These are phyloP conservation scores for Promerops cafer DNA, from an alignment of 2,113 vertebrate genomes.

Conservation along the genomic window DNA sequence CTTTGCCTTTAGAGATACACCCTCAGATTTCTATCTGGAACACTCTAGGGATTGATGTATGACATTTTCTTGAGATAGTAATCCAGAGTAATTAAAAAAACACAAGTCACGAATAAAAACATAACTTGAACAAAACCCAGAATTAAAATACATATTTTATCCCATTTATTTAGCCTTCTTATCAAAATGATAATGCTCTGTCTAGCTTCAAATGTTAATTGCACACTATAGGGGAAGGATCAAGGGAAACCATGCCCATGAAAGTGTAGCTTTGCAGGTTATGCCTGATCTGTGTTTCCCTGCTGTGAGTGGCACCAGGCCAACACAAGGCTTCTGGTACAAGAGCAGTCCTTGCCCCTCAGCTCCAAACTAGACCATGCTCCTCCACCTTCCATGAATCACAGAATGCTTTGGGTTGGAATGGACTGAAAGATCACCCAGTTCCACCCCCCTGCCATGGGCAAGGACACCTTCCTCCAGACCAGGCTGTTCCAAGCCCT, in stretches of 20 bases:
- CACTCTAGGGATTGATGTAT: not conserved
- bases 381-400: not conserved
- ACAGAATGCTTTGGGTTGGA: not conserved
- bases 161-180: not conserved
- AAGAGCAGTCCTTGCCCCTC: not conserved
- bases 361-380: fast-evolving
- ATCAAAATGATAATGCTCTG: not conserved
- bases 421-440: not conserved
- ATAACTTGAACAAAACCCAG: not conserved
- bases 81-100: not conserved
- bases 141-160: not conserved
- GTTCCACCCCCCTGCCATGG: not conserved
- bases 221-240: not conserved
- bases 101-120: not conserved
- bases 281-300: not conserved
- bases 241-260: not conserved
- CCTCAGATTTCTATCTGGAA: not conserved
- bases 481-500: not conserved
- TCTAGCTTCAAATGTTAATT: not conserved
- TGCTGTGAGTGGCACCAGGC: not conserved
- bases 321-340: fast-evolving
- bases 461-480: not conserved
- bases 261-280: not conserved
- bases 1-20: not conserved
- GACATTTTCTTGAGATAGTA: not conserved